A percentile compares a stretch with the other conserved stretches of the same genome.
Evolutionary conservation across 1,140 invertebrate genomes (phyloP).

Genomic region (Lucilia sericata): DNA sequence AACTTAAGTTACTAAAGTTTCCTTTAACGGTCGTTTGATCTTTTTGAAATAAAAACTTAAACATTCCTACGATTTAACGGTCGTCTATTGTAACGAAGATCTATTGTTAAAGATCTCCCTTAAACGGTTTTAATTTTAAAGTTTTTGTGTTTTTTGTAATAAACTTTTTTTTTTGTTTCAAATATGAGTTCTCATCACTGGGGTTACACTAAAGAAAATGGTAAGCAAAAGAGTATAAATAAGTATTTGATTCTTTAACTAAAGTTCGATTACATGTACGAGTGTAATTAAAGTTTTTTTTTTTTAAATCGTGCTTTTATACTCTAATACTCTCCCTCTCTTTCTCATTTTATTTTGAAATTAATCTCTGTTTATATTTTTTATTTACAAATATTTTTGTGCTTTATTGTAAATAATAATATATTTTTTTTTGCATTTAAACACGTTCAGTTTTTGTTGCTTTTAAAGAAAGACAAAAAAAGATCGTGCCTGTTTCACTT

Average conservation of each 20-base stretch:
- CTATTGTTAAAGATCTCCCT: background rate
- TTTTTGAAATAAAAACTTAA: too few species aligned
- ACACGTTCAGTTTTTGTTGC: background rate
- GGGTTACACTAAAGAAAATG: constrained; percentile 65
- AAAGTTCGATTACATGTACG: background rate
- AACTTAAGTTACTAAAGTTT: background rate
- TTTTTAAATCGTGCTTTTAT: too few species aligned
- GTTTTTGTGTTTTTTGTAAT: background rate
- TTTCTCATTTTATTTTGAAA: background rate
- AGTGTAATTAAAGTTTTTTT: too few species aligned
- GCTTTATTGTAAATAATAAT: background rate
- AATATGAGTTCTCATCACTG: constrained; percentile 62
- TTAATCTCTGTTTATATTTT: constrained; percentile 17
- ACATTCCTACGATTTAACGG: background rate
- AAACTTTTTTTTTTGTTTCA: background rate
- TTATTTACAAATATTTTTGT: constrained; percentile 5
- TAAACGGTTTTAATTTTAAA: background rate
- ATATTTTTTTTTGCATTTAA: background rate
- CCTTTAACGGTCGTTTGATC: background rate
- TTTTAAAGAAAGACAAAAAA: background rate
- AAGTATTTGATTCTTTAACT: background rate
- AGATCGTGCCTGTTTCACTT: background rate
- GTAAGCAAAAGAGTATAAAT: constrained; percentile 52
- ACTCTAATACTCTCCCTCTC: too few species aligned
- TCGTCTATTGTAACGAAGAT: background rate